phyloP scores from a whole-genome alignment of 2,888 invertebrate genomes.

The Listrodromus nycthemerus region DNA sequence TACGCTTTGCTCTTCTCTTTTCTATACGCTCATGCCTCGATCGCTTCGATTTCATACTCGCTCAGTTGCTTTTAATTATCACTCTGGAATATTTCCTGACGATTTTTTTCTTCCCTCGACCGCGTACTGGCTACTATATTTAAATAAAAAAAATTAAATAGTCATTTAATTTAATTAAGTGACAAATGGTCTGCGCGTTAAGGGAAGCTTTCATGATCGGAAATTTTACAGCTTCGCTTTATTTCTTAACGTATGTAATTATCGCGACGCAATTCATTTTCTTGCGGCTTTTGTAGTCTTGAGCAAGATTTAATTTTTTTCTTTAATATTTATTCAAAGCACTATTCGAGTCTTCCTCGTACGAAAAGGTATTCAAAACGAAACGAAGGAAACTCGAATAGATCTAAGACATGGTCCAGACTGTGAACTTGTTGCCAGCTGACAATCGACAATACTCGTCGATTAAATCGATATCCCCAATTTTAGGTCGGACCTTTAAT shows the following conservation, averaged over 20 bases:
- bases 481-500: slow-evolving; percentile 53
- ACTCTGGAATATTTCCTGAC: no score
- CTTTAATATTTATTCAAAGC: background rate
- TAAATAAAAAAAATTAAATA: background rate
- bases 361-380: background rate
- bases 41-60: no score
- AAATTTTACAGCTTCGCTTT: no score
- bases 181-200: no score
- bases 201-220: no score
- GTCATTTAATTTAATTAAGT: background rate
- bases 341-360: background rate
- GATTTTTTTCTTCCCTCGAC: no score
- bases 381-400: background rate
- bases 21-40: background rate
- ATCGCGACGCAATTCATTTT: no score
- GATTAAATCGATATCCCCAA: slow-evolving; percentile 50
- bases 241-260: no score
- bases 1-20: background rate
- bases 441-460: background rate
- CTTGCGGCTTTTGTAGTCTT: no score
- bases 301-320: no score
- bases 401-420: slow-evolving; percentile 30
- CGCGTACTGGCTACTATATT: background rate
- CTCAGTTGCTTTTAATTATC: no score
- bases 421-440: background rate